These are phyloP conservation scores for Tonatia bakeri DNA, from an alignment of 2,113 vertebrate species.

Conservation along the genomic window DNA sequence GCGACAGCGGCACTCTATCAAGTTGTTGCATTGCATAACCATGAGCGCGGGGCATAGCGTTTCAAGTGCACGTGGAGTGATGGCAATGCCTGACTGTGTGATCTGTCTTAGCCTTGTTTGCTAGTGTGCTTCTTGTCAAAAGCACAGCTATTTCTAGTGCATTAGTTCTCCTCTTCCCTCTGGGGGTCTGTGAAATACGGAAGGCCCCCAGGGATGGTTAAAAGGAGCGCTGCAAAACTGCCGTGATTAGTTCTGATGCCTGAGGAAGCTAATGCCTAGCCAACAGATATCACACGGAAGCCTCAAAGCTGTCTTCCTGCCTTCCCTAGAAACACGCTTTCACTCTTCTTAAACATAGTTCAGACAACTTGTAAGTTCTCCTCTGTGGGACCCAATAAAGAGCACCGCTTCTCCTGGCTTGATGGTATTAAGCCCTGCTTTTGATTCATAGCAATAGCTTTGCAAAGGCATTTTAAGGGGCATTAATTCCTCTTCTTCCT, in stretches of 20 bases:
- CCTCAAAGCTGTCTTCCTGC: not conserved
- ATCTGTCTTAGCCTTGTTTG: conserved; percentile 47
- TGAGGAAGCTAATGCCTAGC: not conserved
- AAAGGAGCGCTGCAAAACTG: conserved; percentile 22
- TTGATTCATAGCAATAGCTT: not conserved
- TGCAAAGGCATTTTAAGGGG: not conserved
- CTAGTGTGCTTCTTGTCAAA: not conserved
- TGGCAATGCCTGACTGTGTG: not conserved
- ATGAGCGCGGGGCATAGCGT: too few relatives aligned
- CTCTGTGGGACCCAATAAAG: not conserved
- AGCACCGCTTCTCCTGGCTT: not conserved
- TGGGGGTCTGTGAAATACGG: not conserved
- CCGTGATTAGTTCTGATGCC: conserved; percentile 6
- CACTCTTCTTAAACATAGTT: not conserved
- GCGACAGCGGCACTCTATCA: conserved; percentile 64
- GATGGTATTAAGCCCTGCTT: not conserved
- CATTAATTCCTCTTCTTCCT: not conserved
- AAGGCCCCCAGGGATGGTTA: not conserved
- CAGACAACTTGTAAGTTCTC: not conserved
- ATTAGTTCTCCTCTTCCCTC: not conserved
- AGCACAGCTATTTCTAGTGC: not conserved
- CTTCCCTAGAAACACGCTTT: not conserved
- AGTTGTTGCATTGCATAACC: not conserved
- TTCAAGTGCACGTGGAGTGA: not conserved
- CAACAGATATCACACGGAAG: not conserved